A percentile compares a stretch with the other conserved stretches of the same genome.
phyloP scores from a whole-genome alignment of 2,797 vertebrate species.

The Rhinatrema bivittatum region DNA sequence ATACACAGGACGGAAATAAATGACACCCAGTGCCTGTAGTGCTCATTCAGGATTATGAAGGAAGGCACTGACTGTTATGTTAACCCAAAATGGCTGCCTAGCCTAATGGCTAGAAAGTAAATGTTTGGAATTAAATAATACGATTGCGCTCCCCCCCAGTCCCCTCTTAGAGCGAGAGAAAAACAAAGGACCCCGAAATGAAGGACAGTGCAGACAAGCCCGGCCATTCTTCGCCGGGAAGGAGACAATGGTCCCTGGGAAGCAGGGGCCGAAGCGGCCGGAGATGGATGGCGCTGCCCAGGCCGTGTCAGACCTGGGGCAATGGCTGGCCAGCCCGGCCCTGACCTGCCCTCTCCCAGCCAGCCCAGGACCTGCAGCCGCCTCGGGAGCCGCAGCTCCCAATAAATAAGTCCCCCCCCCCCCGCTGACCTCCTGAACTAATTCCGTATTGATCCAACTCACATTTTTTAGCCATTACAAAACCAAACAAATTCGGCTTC shows the following conservation, averaged over 20 bases:
- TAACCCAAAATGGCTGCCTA: no score
- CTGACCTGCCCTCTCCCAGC: conserved; percentile 44
- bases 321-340: conserved; percentile 58
- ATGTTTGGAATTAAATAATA: no score
- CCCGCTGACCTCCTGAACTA: conserved; percentile 54
- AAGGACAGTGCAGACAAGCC: conserved; percentile 33
- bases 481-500: no score
- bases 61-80: no score
- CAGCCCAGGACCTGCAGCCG: conserved; percentile 40
- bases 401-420: conserved; percentile 55
- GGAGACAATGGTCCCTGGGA: conserved; percentile 27
- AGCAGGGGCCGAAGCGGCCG: conserved; percentile 48
- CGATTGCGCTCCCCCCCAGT: neutral
- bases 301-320: conserved; percentile 57
- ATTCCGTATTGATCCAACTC: conserved; percentile 31
- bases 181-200: no score
- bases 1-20: conserved; percentile 19
- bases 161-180: no score
- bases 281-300: conserved; percentile 63
- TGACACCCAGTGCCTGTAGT: conserved; percentile 4
- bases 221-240: conserved; percentile 26
- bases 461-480: conserved; percentile 7
- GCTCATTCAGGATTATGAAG: no score
- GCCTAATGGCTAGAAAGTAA: no score
- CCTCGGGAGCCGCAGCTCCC: conserved; percentile 44